These are phyloP conservation scores for Oreochromis aureus DNA, from an alignment of 2,113 vertebrate species.

Conservation along the genomic window DNA sequence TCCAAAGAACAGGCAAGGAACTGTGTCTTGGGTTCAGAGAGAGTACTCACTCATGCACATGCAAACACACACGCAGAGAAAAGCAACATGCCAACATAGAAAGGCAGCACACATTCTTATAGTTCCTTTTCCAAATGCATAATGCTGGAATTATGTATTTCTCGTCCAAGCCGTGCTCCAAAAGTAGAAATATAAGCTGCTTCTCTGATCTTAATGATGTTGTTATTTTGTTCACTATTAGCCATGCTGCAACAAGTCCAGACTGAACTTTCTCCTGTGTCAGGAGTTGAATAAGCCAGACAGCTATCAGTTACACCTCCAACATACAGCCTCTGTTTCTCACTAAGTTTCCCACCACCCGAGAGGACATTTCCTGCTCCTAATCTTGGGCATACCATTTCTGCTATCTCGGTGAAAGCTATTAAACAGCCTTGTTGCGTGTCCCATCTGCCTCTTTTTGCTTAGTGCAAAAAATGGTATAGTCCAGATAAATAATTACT, in stretches of 20 bases:
- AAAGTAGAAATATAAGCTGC: not conserved
- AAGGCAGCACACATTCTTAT: not conserved
- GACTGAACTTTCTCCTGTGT: constrained; percentile 32
- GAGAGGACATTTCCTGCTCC: constrained; percentile 49
- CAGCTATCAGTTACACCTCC: constrained; percentile 53
- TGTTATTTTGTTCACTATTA: not conserved
- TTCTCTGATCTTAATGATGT: not conserved
- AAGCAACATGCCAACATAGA: not conserved
- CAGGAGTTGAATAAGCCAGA: constrained; percentile 30
- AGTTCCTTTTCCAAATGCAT: not conserved
- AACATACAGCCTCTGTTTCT: constrained; percentile 46
- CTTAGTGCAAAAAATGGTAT: not conserved
- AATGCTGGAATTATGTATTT: not conserved
- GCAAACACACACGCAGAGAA: not conserved
- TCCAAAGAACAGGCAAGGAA: constrained; percentile 32
- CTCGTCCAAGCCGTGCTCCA: not conserved
- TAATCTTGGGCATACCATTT: constrained; percentile 48
- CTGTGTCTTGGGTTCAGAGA: constrained; percentile 20
- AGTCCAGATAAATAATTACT: constrained; percentile 17
- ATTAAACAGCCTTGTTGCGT: constrained; percentile 35
- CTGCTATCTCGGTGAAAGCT: constrained; percentile 57
- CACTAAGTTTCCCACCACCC: constrained; percentile 54
- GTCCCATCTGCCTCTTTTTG: not conserved
- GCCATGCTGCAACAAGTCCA: constrained; percentile 6
- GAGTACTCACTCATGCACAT: constrained; percentile 1